Evolutionary conservation across 2,797 vertebrate genomes (phyloP), one percentile per base, ranked within the genome.

Genomic region (Psittacula echo): DNA sequence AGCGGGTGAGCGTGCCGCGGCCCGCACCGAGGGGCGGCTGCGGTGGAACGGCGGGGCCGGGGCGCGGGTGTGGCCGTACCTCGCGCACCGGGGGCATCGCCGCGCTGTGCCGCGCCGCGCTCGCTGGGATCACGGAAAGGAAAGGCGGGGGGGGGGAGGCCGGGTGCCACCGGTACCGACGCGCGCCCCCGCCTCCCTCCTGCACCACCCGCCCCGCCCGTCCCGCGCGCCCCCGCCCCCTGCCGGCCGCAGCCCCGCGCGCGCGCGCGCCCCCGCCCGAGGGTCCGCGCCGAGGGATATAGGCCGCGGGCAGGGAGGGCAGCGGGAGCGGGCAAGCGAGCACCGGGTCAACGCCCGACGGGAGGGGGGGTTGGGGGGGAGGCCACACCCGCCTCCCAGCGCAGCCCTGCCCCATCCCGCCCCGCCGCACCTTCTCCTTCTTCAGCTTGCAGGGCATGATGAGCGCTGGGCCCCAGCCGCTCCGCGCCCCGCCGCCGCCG

Each of bases 371-470:
- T 34, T 34, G 20, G 48, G 48, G 48, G 26, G 14, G 26, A 34
- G 34, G 34, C 34, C 48, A 27, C 26, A 27, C 26, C 48, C 48
- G 26, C 48, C 26, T 14, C 48, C 48, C 26, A 50, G 15, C 48
- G 20, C 47, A 13, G 47, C 50, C 26, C 50, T 27, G 50, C 34
- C 15, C 50, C 50, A 51, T 51, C 50, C 50, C 50, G 27, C 50
- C 50, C 50, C 27, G 50, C 91, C 97, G 96, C 95, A 98, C 97
- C 97, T 97, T 98, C 93, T 98, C 97, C 90, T 98, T 98, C 95
- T 98, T 98, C 94, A 97, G 97, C 97, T 98, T 98, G 95, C 98
- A 98, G 96, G 98, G 97, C 98, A 98, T 98, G 89, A 62, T 88
- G 90, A 88, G 85, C 74, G 62, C 78, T 48, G 73, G 47, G 73